Percentiles rank a stretch among this genome's conserved stretches.
phyloP scores from a whole-genome alignment of 2,888 invertebrate genomes.

The Dilophus febrilis region DNA sequence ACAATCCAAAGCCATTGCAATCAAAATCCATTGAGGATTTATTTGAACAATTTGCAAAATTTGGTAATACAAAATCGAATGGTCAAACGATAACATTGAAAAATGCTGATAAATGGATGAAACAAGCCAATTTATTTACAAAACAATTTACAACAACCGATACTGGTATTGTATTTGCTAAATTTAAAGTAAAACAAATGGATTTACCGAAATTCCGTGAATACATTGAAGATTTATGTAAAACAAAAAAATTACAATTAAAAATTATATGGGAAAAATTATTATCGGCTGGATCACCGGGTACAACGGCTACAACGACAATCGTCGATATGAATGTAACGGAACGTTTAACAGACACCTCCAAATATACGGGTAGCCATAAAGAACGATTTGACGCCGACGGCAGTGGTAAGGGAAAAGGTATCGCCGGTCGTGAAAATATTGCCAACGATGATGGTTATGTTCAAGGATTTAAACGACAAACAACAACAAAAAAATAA shows the following conservation, averaged over 20 bases:
- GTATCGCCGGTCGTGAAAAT: slow-evolving; percentile 44
- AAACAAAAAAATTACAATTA: slow-evolving; percentile 42
- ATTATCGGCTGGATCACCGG: slow-evolving; percentile 40
- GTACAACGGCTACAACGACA: slow-evolving; percentile 22
- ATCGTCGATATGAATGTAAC: slow-evolving; percentile 15
- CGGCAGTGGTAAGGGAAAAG: slow-evolving; percentile 50
- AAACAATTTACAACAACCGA: slow-evolving; percentile 53
- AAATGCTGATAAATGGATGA: slow-evolving; percentile 59
- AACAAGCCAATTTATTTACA: slow-evolving; percentile 46
- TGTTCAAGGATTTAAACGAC: slow-evolving; percentile 46
- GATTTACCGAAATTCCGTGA: slow-evolving; percentile 30
- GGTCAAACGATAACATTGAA: slow-evolving; percentile 47
- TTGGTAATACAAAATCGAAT: slow-evolving; percentile 47
- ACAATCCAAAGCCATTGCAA: too few relatives aligned
- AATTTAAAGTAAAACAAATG: slow-evolving; percentile 36
- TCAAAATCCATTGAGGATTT: too few relatives aligned
- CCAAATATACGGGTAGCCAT: slow-evolving; percentile 76
- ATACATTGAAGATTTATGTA: slow-evolving; percentile 46
- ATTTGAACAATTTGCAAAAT: slow-evolving; percentile 46
- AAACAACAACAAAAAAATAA: too few relatives aligned
- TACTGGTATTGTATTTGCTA: slow-evolving; percentile 51
- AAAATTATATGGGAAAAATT: too few relatives aligned
- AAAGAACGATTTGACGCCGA: slow-evolving; percentile 56
- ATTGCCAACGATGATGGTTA: slow-evolving; percentile 37
- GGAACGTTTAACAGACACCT: slow-evolving; percentile 67